A percentile compares a stretch with the other conserved stretches of the same genome.
Conservation (phyloP, 2,888 invertebrate species). For the Sipha maydis region DNA sequence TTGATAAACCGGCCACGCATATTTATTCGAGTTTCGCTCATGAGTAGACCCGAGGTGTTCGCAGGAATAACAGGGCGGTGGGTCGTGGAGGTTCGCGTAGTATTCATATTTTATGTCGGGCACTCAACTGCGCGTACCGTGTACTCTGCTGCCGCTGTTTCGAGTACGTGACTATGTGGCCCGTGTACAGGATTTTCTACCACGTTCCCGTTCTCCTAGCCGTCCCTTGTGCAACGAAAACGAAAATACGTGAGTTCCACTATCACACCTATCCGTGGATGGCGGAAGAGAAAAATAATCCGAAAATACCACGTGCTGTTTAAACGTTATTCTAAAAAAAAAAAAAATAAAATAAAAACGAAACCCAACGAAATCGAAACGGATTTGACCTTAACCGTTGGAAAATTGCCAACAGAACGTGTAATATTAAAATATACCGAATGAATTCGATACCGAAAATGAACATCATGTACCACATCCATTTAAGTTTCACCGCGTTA, state of each 20-base stretch:
- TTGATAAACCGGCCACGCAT: slow-evolving; percentile 7
- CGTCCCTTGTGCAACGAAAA: not conserved
- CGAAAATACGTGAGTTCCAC: slow-evolving; percentile 1
- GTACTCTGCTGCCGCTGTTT: not conserved
- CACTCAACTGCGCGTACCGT: not conserved
- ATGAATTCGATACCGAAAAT: not conserved
- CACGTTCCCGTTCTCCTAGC: not conserved
- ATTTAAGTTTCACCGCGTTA: not conserved
- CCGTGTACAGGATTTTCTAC: slow-evolving; percentile 4
- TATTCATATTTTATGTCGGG: slow-evolving; percentile 24
- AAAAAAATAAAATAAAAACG: no score
- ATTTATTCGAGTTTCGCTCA: not conserved
- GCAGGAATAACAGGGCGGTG: not conserved
- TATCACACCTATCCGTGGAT: not conserved
- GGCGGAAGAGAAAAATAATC: not conserved
- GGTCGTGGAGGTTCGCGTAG: not conserved
- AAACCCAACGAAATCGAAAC: not conserved
- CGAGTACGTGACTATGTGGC: slow-evolving; percentile 31
- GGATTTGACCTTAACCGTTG: not conserved
- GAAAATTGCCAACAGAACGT: not conserved
- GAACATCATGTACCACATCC: not conserved
- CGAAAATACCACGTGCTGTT: not conserved
- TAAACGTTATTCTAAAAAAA: not conserved
- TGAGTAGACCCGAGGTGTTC: no score
- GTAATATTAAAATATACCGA: not conserved